Evolutionary conservation across 2,888 invertebrate genomes (phyloP).

Genomic region (Falcaria lacertinaria): DNA sequence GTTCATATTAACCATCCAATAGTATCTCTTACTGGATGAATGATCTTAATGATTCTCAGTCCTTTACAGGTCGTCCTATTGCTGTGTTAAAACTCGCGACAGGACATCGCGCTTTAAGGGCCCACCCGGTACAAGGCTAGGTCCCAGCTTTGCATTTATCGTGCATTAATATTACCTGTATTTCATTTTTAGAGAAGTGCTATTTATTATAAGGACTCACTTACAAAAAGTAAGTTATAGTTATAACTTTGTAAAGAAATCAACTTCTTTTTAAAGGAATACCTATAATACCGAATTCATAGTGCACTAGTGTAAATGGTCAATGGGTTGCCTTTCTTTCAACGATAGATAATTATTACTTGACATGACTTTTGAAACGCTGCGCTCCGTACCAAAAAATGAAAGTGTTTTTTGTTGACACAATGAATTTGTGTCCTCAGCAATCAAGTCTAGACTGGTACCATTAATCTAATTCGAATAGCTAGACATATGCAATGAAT

Average conservation of each 20-base stretch:
- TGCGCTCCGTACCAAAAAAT: slow-evolving; percentile 17
- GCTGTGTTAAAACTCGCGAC: slow-evolving; percentile 38
- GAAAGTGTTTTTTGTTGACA: slow-evolving; percentile 51
- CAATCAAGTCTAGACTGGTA: slow-evolving; percentile 48
- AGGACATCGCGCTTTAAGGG: slow-evolving; percentile 46
- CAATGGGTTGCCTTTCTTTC: no score
- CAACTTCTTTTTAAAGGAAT: no score
- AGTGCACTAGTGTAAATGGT: not conserved
- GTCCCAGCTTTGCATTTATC: slow-evolving; percentile 39
- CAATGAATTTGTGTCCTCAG: slow-evolving; percentile 40
- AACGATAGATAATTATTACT: not conserved
- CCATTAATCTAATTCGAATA: slow-evolving; percentile 70
- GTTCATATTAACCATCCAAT: no score
- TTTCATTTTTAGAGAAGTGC: slow-evolving; percentile 13
- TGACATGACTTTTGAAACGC: slow-evolving; percentile 9
- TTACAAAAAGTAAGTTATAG: no score
- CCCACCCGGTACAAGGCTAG: slow-evolving; percentile 34
- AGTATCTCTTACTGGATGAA: no score
- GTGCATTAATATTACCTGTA: slow-evolving; percentile 26
- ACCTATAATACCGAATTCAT: not conserved
- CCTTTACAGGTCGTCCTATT: slow-evolving; percentile 47
- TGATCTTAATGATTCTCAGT: slow-evolving; percentile 34
- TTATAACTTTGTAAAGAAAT: no score
- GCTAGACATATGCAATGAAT: slow-evolving; percentile 69
- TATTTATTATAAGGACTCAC: no score